These are phyloP conservation scores for Encarsia formosa DNA, from an alignment of 2,888 invertebrate species.

Conservation along the genomic window DNA sequence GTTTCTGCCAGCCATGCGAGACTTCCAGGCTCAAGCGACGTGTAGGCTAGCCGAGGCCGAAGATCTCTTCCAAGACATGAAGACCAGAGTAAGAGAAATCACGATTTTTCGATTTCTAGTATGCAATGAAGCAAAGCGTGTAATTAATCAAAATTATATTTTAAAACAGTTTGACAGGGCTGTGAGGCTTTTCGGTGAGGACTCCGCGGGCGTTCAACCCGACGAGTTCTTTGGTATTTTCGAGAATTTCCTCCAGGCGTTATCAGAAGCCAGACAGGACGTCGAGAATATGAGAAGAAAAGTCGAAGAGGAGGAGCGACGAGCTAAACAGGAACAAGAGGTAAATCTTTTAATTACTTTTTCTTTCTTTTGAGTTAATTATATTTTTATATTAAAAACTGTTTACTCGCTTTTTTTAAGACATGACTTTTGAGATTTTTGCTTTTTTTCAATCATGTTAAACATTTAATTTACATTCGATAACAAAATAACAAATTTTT, in stretches of 20 bases:
- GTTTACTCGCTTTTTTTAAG: too few relatives aligned
- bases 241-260: conserved; percentile 78
- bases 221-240: conserved; percentile 93
- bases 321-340: conserved; percentile 85
- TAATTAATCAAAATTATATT: conserved; percentile 8
- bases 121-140: background rate
- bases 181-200: conserved; percentile 86
- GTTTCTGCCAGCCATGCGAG: conserved; percentile 89
- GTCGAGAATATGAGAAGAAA: conserved; percentile 79
- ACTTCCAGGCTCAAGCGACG: conserved; percentile 89
- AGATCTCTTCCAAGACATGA: conserved; percentile 92
- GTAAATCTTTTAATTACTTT: conserved; percentile 42
- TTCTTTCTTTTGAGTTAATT: background rate
- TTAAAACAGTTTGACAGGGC: conserved; percentile 73
- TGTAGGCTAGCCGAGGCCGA: conserved; percentile 89
- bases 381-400: too few relatives aligned
- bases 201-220: conserved; percentile 76
- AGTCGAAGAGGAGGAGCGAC: conserved; percentile 85
- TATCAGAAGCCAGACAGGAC: conserved; percentile 81
- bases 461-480: too few relatives aligned
- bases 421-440: too few relatives aligned
- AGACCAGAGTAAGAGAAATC: conserved; percentile 62
- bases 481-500: too few relatives aligned
- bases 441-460: too few relatives aligned
- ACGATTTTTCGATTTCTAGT: background rate